A percentile compares a stretch with the other conserved stretches of the same genome.
Conservation (phyloP, 2,113 vertebrate genomes). For the Lycocorax pyrrhopterus region DNA sequence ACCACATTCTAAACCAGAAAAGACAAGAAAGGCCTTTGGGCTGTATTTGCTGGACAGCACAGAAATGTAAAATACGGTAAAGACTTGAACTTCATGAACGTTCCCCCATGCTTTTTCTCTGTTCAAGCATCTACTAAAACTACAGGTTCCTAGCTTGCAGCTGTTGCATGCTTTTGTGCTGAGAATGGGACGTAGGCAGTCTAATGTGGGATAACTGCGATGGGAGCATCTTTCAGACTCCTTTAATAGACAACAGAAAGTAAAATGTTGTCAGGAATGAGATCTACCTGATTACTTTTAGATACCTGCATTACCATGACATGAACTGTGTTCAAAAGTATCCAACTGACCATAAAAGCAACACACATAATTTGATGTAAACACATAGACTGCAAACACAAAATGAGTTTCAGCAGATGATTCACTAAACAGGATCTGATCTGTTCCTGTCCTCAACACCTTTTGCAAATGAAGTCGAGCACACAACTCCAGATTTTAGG, state of each 20-base stretch:
- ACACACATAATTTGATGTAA: neutral
- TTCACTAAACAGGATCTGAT: neutral
- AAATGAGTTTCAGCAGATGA: neutral
- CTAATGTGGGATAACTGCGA: neutral
- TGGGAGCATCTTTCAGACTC: neutral
- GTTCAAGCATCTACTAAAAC: neutral
- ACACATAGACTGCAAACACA: neutral
- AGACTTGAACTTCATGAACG: neutral
- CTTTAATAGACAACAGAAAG: neutral
- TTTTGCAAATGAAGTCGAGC: neutral
- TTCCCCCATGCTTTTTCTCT: neutral
- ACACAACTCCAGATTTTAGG: neutral
- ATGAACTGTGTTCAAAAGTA: neutral
- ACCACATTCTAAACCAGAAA: neutral
- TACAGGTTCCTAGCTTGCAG: neutral
- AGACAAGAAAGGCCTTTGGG: neutral
- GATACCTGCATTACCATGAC: neutral
- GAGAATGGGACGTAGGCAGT: neutral
- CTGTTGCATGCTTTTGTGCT: neutral
- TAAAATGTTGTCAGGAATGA: neutral
- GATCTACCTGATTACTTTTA: neutral
- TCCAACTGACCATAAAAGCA: neutral
- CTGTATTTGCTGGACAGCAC: neutral
- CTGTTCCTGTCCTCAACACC: neutral
- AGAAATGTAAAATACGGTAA: neutral